phyloP scores from a whole-genome alignment of 2,888 invertebrate genomes.

The Itoplectis maculator region DNA sequence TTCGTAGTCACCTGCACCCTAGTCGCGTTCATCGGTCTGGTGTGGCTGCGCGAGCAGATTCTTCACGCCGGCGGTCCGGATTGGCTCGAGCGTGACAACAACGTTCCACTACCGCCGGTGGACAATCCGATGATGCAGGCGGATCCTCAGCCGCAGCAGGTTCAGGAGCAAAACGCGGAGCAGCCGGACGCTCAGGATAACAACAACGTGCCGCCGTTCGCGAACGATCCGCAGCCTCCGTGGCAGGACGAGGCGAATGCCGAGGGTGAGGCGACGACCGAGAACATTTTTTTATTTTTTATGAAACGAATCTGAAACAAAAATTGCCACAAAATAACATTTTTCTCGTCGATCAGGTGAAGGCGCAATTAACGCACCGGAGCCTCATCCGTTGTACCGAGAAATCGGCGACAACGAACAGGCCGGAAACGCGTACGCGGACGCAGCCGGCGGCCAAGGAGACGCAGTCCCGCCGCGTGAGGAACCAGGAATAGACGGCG shows the following conservation, averaged over 20 bases:
- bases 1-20: constrained; percentile 98
- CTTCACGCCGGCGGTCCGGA: constrained; percentile 98
- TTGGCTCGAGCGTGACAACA: constrained; percentile 93
- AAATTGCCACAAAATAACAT: not conserved
- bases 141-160: constrained; percentile 72
- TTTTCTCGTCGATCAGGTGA: constrained; percentile 22
- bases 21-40: constrained; percentile 97
- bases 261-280: constrained; percentile 68
- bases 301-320: too few species aligned
- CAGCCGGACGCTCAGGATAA: constrained; percentile 81
- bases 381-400: constrained; percentile 65
- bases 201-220: constrained; percentile 83
- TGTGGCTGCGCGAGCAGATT: constrained; percentile 99
- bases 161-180: constrained; percentile 73
- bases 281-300: too few species aligned
- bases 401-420: constrained; percentile 68
- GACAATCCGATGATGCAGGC: constrained; percentile 86
- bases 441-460: constrained; percentile 72
- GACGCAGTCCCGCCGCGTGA: constrained; percentile 71
- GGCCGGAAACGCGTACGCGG: constrained; percentile 86
- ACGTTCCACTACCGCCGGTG: constrained; percentile 84
- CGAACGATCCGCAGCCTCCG: constrained; percentile 80
- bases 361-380: constrained; percentile 42
- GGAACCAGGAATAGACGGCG: constrained; percentile 76
- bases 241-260: constrained; percentile 78